Conservation (phyloP, 2,113 vertebrate species). For the Eleginops maclovinus region DNA sequence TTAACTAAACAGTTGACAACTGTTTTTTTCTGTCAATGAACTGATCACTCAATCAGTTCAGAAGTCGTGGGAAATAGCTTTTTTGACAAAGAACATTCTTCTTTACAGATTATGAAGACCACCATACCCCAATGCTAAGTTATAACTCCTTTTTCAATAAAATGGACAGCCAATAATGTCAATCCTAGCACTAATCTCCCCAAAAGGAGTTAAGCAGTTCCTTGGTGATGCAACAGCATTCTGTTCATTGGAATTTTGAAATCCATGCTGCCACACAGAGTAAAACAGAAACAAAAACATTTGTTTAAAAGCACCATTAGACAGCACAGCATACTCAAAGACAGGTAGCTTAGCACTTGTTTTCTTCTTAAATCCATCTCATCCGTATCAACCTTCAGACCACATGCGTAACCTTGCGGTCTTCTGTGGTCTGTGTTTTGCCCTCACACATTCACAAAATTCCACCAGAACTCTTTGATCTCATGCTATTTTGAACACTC, state of each 20-base stretch:
- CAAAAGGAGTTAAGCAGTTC: constrained; percentile 5
- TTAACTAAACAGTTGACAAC: too few species aligned
- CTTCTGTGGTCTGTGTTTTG: constrained; percentile 6
- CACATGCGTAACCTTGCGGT: constrained; percentile 32
- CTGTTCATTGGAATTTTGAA: not conserved
- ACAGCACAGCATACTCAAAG: not conserved
- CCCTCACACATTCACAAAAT: constrained; percentile 56
- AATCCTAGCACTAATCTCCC: not conserved
- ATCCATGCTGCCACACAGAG: constrained; percentile 14
- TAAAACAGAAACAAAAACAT: constrained; percentile 8
- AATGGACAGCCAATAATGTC: not conserved
- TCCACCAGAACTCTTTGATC: constrained; percentile 66
- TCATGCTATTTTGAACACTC: constrained; percentile 58
- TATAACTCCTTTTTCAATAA: too few species aligned
- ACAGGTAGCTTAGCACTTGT: not conserved
- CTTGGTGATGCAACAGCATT: not conserved
- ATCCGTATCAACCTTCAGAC: constrained; percentile 20
- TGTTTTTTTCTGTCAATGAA: not conserved
- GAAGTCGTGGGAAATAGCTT: not conserved
- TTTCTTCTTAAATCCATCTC: constrained; percentile 32
- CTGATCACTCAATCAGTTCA: not conserved
- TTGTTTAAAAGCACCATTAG: not conserved
- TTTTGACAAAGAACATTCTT: too few species aligned
- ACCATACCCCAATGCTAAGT: too few species aligned
- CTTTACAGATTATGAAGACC: not conserved